phyloP scores from a whole-genome alignment of 2,113 vertebrate species.

The Charadrius vociferus region DNA sequence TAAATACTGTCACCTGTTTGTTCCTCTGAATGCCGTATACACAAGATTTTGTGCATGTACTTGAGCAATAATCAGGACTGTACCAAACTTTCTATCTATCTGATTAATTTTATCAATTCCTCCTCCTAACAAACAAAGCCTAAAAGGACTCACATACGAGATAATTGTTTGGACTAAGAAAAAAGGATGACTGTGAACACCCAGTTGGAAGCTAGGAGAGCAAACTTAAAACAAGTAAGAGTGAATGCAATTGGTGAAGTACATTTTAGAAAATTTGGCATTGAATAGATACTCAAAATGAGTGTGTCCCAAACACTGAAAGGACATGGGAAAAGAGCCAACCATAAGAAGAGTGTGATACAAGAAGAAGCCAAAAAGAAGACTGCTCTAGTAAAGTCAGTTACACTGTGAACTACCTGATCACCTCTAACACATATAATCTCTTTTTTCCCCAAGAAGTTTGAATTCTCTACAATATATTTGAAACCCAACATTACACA shows the following conservation, averaged over 20 bases:
- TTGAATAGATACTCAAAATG: neutral
- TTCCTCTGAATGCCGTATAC: neutral
- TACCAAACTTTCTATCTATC: neutral
- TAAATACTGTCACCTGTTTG: neutral
- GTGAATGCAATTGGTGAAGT: neutral
- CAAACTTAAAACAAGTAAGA: neutral
- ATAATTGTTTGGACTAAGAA: neutral
- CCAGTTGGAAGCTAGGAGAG: neutral
- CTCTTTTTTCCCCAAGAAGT: neutral
- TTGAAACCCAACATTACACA: neutral
- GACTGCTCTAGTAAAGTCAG: neutral
- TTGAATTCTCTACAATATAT: neutral
- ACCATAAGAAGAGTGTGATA: neutral
- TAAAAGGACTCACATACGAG: rapidly evolving
- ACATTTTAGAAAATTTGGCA: neutral
- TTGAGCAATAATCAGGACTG: neutral
- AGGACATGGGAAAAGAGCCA: neutral
- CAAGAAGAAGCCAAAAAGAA: neutral
- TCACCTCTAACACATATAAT: neutral
- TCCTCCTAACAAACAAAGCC: neutral
- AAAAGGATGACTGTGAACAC: neutral
- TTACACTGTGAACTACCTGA: neutral
- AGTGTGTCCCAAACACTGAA: neutral
- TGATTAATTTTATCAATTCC: neutral
- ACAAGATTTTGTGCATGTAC: neutral